Evolutionary conservation across 2,888 invertebrate species (phyloP).

Genomic region (Gisinianus flammeolus): DNA sequence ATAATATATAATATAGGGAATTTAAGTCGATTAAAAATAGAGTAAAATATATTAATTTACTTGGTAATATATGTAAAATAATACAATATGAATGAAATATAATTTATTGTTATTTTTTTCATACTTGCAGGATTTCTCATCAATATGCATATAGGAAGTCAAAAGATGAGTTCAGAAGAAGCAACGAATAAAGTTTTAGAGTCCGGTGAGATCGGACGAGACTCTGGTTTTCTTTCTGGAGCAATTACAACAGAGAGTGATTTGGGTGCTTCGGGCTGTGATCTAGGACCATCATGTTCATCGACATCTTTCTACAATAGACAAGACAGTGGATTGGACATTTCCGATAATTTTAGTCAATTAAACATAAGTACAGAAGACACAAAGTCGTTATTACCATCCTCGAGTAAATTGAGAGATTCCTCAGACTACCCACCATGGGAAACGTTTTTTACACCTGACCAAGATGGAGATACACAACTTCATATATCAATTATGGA

Average conservation of each 20-base stretch:
- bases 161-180: conserved; percentile 12
- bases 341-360: conserved; percentile 52
- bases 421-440: conserved; percentile 63
- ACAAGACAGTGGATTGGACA: conserved; percentile 73
- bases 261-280: conserved; percentile 50
- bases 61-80: too few species aligned
- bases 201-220: conserved; percentile 43
- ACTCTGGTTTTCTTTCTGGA: conserved; percentile 57
- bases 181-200: conserved; percentile 15
- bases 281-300: conserved; percentile 48
- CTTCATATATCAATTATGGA: conserved; percentile 84
- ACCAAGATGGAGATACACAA: conserved; percentile 87
- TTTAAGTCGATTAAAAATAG: too few species aligned
- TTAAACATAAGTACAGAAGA: conserved; percentile 51
- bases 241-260: conserved; percentile 57
- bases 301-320: conserved; percentile 58
- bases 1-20: too few species aligned
- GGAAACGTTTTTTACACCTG: conserved; percentile 75
- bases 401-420: conserved; percentile 6
- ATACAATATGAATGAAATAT: too few species aligned
- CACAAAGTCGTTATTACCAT: conserved; percentile 30
- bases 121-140: too few species aligned
- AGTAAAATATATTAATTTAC: too few species aligned
- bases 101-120: too few species aligned
- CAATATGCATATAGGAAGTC: too few species aligned